Base-by-base conservation (phyloP, 2,113 vertebrate species). In the Nothobranchius furzeri region DNA sequence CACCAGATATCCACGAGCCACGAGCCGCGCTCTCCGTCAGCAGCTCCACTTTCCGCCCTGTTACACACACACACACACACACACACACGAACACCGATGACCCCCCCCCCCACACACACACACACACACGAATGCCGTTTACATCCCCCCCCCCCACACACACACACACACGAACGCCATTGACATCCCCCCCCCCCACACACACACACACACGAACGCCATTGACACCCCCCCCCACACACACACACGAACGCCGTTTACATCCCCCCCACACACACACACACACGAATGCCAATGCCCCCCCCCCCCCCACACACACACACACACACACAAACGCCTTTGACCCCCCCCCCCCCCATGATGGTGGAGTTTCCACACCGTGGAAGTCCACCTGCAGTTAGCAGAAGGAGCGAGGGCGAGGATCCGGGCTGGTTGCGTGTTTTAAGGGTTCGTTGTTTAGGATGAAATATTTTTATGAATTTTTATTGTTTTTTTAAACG, bases 391-490 rank as follows among this genome's bases (percentile, higher is more conserved):
- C 72, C 73, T 58, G 65, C 65, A 74, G 72, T 66, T 78, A 73
- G 67, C 64, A 55, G 10, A 1, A 75, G 70, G 59, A 76, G 30
- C 30, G 73, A 72, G 71, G 75, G 87, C 77, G 85, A 85, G 78
- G 56, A 66, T 68, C 49, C n/a, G 36, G 71, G 64, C 70, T 90
- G 88, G 68, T 64, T 89, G 79, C 91, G 76, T 92, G 91, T 95
- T 95, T 95, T 95, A 95, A 94, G 91, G 93, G 92, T 93, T 93
- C 95, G 95, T 96, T 94, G 94, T 94, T 94, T 94, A 95, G 95
- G 96, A 94, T 95, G 94, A 94, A 84, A 83, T 96, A 96, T 98
- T 98, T 98, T 97, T 97, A 96, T 96, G 94, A 81, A 94, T 94
- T 95, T 94, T 95, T 96, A 95, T 94, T 95, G 12, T 58, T 53